Evolutionary conservation across 2,888 invertebrate species (phyloP).

Genomic region (Acronicta psi): DNA sequence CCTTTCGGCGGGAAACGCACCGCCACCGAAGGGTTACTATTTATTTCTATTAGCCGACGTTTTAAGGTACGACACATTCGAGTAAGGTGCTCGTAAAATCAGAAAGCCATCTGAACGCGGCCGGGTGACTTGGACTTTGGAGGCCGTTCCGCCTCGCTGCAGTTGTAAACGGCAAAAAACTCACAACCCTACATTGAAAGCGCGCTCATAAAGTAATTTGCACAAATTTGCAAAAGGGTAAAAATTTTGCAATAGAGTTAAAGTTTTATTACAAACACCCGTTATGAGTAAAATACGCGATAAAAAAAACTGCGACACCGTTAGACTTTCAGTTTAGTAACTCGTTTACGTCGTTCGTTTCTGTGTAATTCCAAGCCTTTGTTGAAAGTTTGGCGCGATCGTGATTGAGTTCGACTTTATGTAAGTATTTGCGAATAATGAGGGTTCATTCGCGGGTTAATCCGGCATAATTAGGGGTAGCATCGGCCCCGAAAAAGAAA

Average conservation of each 20-base stretch:
- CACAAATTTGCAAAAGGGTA: conserved; percentile 88
- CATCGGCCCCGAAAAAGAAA: conserved; percentile 82
- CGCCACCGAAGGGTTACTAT: conserved; percentile 86
- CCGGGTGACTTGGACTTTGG: conserved; percentile 64
- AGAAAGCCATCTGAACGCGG: conserved; percentile 65
- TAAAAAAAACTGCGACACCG: conserved; percentile 67
- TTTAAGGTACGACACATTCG: conserved; percentile 73
- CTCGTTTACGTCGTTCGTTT: conserved; percentile 64
- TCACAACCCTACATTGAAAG: conserved; percentile 72
- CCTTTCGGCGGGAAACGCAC: conserved; percentile 83
- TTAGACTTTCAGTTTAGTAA: conserved; percentile 75
- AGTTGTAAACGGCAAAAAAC: conserved; percentile 82
- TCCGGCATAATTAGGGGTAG: conserved; percentile 80
- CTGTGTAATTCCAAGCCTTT: conserved; percentile 59
- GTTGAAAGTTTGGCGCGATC: conserved; percentile 54
- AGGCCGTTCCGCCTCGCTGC: conserved; percentile 66
- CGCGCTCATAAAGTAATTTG: conserved; percentile 87
- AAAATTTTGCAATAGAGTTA: conserved; percentile 72
- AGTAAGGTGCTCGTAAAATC: conserved; percentile 71
- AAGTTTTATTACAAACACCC: conserved; percentile 79
- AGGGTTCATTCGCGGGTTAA: conserved; percentile 72
- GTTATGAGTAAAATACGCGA: conserved; percentile 73
- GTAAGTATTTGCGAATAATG: conserved; percentile 61
- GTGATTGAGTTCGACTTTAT: conserved; percentile 54
- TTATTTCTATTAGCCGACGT: conserved; percentile 82